Evolutionary conservation across 2,797 vertebrate genomes (phyloP), one percentile per base, ranked within the genome.

Genomic region (Nyctibius grandis): DNA sequence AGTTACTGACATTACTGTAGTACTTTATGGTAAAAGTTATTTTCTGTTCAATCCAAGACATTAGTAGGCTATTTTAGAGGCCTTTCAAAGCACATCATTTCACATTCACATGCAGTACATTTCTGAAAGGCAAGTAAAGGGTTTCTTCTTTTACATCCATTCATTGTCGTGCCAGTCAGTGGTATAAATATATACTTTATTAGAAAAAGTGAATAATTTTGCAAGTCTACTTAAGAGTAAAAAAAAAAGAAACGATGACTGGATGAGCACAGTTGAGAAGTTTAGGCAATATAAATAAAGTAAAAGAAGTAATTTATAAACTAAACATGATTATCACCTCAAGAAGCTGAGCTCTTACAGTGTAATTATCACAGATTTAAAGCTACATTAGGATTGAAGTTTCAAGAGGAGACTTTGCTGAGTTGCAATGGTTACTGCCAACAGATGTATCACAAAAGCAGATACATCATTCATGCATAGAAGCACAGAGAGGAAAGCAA

Each of bases 281-380:
- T 26, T 11, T 34, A 74, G 45, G 38, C 19, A 73, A 64, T 47
- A 23, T 12, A 84, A 70, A 56, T 28, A 74, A 63, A 65, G 9
- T 36, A 50, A 51, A 85, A 56, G 40, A 42, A 42, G 21, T 21
- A 18, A 78, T 36, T 81, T 67, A 15, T 65, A 63, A 74, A 34
- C 26, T 42, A 63, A 80, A 57, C 3, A 1, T 0, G 1, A 54
- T 45, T 26, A 59, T 13, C 29, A n/a, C 25, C 12, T 16, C 5
- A 76, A 79, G n/a, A 85, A 54, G 26, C 22, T 31, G 33, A 74
- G 34, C 18, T 42, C 6, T 85, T 23, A 22, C 4, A 51, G 4
- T 50, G 34, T 26, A 68, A 63, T 82, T 73, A 40, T 22, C 19
- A 53, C 12, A 9, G 19, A 51, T 57, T 93, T 74, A 80, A 74